Percentiles rank a stretch among this genome's conserved stretches.
phyloP scores from a whole-genome alignment of 2,888 invertebrate genomes.

The Drosophila fulvimacula region DNA sequence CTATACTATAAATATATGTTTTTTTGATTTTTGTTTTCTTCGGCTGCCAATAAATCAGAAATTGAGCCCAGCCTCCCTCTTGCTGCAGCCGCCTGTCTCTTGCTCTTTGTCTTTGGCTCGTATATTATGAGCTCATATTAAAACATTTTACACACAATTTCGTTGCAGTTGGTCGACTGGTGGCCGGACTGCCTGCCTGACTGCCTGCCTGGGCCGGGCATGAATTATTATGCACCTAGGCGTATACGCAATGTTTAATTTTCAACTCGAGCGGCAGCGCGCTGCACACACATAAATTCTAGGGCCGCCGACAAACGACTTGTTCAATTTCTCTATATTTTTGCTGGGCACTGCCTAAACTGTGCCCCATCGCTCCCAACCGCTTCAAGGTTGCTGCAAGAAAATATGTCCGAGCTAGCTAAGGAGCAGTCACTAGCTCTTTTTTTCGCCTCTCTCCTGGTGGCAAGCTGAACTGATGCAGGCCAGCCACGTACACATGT shows the following conservation, averaged over 20 bases:
- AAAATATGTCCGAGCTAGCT: conserved; percentile 54
- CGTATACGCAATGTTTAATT: conserved; percentile 82
- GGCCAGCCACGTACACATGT: conserved; percentile 77
- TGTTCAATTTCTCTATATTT: conserved; percentile 75
- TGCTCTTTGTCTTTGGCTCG: conserved; percentile 45
- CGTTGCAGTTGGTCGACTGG: conserved; percentile 46
- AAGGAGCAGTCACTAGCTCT: conserved; percentile 50
- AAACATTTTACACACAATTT: conserved; percentile 80
- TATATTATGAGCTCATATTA: conserved; percentile 77
- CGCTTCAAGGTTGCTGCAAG: conserved; percentile 39
- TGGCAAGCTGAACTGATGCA: conserved; percentile 49
- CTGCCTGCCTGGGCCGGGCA: conserved; percentile 40
- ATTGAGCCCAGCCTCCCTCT: conserved; percentile 58
- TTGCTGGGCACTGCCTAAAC: conserved; percentile 26
- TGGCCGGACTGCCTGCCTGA: conserved; percentile 30
- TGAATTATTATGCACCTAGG: conserved; percentile 82
- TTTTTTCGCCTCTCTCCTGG: conserved; percentile 25
- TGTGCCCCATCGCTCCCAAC: neutral
- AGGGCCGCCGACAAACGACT: conserved; percentile 75
- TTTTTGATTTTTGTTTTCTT: conserved; percentile 29
- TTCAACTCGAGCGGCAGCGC: conserved; percentile 66
- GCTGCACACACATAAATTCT: conserved; percentile 74
- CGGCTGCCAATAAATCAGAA: conserved; percentile 68
- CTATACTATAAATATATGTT: neutral
- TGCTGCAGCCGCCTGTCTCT: conserved; percentile 5